Evolutionary conservation across 2,797 vertebrate species (phyloP).

Genomic region (Lacerta viridis): DNA sequence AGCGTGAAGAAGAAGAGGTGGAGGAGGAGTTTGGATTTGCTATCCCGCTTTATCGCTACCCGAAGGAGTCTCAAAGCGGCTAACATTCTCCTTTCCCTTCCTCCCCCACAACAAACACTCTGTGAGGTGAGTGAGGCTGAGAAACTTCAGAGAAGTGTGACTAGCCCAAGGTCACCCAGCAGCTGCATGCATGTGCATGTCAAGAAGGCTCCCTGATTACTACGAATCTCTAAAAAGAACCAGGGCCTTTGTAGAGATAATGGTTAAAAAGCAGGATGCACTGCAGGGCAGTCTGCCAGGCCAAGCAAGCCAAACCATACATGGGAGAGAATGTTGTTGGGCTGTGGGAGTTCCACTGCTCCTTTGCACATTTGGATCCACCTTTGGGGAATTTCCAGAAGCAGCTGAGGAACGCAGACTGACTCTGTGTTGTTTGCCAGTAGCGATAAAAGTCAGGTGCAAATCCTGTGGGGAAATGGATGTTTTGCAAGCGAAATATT

Average conservation of each 20-base stretch:
- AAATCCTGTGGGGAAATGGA: constrained; percentile 34
- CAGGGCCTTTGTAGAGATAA: not conserved
- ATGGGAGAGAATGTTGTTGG: not conserved
- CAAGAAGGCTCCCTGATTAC: not conserved
- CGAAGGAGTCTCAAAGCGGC: too few relatives aligned
- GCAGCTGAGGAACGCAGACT: not conserved
- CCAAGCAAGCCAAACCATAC: not conserved
- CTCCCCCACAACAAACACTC: too few relatives aligned
- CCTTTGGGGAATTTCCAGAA: not conserved
- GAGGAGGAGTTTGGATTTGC: too few relatives aligned
- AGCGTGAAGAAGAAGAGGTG: too few relatives aligned
- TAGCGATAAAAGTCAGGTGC: constrained; percentile 1
- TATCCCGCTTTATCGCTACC: too few relatives aligned
- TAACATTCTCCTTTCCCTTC: too few relatives aligned
- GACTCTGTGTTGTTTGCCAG: not conserved
- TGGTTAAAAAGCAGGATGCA: not conserved
- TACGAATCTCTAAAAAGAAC: not conserved
- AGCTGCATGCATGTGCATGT: too few relatives aligned
- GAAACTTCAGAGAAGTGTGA: too few relatives aligned
- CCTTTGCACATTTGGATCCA: not conserved
- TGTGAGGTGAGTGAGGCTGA: too few relatives aligned
- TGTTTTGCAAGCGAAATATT: constrained; percentile 11
- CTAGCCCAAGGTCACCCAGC: too few relatives aligned
- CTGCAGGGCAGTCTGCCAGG: not conserved
- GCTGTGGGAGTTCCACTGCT: not conserved